Percentiles rank a stretch among this genome's conserved stretches.
phyloP scores from a whole-genome alignment of 1,140 invertebrate genomes.

The Pogonus chalceus region DNA sequence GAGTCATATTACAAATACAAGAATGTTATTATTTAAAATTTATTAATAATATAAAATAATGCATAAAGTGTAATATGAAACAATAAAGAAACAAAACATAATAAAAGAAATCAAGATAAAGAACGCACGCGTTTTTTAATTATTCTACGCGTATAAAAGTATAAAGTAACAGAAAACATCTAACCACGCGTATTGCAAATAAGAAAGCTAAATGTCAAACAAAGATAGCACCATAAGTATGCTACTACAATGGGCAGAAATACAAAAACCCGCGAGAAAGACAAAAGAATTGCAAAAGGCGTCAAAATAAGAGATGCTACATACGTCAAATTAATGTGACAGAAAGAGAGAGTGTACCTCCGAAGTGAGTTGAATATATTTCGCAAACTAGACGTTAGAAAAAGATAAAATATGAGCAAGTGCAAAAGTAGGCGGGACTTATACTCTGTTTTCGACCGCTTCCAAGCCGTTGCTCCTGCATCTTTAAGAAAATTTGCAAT shows the following conservation, averaged over 20 bases:
- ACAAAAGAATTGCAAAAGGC: conserved; percentile 7
- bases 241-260: background rate
- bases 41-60: no score
- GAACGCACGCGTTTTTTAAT: background rate
- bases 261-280: conserved; percentile 4
- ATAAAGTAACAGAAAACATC: background rate
- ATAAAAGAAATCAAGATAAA: background rate
- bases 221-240: background rate
- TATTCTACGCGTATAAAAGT: background rate
- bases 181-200: background rate
- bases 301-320: conserved; percentile 7
- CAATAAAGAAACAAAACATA: no score
- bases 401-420: background rate
- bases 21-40: no score
- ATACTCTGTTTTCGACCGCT: background rate
- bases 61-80: no score
- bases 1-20: no score
- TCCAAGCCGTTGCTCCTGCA: no score
- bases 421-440: background rate
- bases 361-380: background rate
- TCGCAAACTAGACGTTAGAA: background rate
- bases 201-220: background rate
- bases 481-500: no score
- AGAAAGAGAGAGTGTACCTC: background rate
- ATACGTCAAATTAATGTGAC: conserved; percentile 6